Evolutionary conservation across 2,888 invertebrate species (phyloP).

Genomic region (Apamea anceps): DNA sequence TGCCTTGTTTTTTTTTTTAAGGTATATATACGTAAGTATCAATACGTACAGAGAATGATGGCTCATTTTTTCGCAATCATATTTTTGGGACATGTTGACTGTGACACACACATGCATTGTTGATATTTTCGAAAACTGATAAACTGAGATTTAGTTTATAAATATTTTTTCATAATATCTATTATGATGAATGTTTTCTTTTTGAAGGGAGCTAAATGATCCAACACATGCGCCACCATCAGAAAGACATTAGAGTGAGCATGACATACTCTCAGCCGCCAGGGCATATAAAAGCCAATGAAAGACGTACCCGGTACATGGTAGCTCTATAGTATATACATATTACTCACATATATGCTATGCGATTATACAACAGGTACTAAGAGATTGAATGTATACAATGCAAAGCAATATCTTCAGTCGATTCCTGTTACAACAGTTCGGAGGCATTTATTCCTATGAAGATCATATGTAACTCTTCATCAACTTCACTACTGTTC

Average conservation of each 20-base stretch:
- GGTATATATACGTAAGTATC: background rate
- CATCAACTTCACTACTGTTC: slow-evolving; percentile 23
- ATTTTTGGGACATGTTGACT: background rate
- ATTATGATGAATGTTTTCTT: too few relatives aligned
- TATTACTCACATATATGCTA: background rate
- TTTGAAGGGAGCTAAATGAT: background rate
- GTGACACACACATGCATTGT: background rate
- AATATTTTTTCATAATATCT: background rate
- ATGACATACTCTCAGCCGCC: background rate
- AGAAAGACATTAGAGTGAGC: background rate
- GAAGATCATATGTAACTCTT: slow-evolving; percentile 29
- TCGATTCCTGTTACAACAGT: background rate
- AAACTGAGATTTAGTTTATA: background rate
- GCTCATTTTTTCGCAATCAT: background rate
- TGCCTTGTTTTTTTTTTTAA: background rate
- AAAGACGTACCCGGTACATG: background rate
- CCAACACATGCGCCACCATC: background rate
- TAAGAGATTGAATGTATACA: background rate
- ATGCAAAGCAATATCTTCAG: background rate
- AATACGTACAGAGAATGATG: background rate
- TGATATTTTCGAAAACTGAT: background rate
- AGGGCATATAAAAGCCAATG: background rate
- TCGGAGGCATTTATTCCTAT: background rate
- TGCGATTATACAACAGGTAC: background rate
- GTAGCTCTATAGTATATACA: background rate